Evolutionary conservation across 23 tunicate species (phyloP), one percentile per base, ranked within the genome.

Genomic region (Trididemnum nubilum): DNA sequence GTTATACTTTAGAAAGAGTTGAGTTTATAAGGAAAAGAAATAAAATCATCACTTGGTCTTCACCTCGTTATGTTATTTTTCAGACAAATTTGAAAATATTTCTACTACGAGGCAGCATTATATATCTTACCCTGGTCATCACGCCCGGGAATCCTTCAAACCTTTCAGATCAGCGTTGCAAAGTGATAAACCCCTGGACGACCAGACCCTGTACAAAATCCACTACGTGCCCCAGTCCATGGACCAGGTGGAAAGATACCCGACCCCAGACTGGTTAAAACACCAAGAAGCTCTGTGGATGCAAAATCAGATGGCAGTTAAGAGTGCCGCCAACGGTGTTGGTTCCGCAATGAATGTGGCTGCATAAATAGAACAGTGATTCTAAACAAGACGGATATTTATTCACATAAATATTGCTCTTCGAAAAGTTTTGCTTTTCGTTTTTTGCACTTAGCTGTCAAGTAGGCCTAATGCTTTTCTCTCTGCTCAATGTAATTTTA

Each of bases 231-330:
- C 90, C 1, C 72, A 91, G 81, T 60, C 97, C 25, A 91, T 91
- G 97, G 82, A 64, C 5, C 32, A 40, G 57, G 86, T 81, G 15
- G 97, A 91, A 76, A 64, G 97, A 19, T 91, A 91, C 38, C 97
- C 97, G 18, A 91, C 97, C 0, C 97, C 97, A 9, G 97, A 91
- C 36, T 91, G 97, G 97, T 81, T 91, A 44, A 91, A 85, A 65
- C 81, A 85, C 34, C 90, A 85, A 58, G 89, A 85, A 67, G 79
- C 72, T 24, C 60, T 83, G 5, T 90, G 89, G 96, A 35, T 74
- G 34, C 59, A 51, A 25, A 35, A 33, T 9, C 85, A 82, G 19
- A 25, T 73, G 60, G 7, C 73, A 60, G 3, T 69, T 50, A 63
- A 64, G 0, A 3, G 63, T 33, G 75, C 12, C 23, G 75, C 38